Evolutionary conservation across 2,888 invertebrate species (phyloP), one percentile per base, ranked within the genome.

Genomic region (Amphipoea lucens): DNA sequence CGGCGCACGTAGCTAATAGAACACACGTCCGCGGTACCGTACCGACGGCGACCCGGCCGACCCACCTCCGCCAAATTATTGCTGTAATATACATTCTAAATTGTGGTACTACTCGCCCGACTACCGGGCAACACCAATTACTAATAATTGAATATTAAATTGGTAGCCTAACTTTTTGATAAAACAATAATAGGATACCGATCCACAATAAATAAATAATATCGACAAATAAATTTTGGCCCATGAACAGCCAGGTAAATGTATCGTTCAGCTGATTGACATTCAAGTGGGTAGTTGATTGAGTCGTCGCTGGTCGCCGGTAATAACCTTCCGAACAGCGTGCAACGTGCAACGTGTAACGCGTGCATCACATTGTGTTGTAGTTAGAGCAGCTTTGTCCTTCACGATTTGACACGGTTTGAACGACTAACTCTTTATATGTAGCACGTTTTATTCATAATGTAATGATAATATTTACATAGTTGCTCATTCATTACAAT

Each of bases 51-150:
- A 23, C 57, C 54, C 65, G 71, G 60, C 40, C 66, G 80, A 76
- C 65, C 76, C 72, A 78, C 77, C 83, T 85, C 79, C 74, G 79
- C 80, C 85, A 82, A 83, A 83, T 84, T 75, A 82, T 88, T 82
- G 74, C 79, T 9, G 75, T 83, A 85, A 88, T 89, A 80, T 69
- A 73, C 78, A 83, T 81, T 83, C 77, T 48, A 87, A 84, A 84
- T 83, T 83, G 85, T 72, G 71, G 73, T 74, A 70, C 73, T 79
- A 76, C 76, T 68, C 68, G 72, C 29, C 42, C 65, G 79, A 84
- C 88, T 89, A 88, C 88, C 85, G 90, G 88, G 65, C 73, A 76
- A 75, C 86, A 78, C 76, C 85, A 80, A 88, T 89, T 88, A 88
- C 82, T 57, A 79, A 81, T 86, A 82, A 89, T 85, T 79, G 78